These are phyloP conservation scores for Timandra comae DNA, from an alignment of 2,888 invertebrate species.

Conservation along the genomic window DNA sequence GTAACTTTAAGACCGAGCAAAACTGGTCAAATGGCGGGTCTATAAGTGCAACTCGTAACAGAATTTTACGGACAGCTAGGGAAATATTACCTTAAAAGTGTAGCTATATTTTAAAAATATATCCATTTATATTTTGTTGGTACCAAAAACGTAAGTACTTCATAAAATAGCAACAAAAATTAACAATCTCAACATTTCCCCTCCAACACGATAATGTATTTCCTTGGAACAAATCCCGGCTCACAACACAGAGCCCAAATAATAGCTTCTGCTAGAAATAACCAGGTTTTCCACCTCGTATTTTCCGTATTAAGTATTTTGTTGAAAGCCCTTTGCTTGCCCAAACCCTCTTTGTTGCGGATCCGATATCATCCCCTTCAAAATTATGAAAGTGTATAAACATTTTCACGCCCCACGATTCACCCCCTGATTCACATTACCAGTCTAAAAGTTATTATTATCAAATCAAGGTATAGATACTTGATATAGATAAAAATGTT, in stretches of 20 bases:
- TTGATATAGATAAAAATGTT: slow-evolving; percentile 55
- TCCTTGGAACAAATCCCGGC: slow-evolving; percentile 34
- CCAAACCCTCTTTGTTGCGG: slow-evolving; percentile 53
- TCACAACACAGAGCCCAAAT: slow-evolving; percentile 36
- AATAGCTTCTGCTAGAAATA: slow-evolving; percentile 45
- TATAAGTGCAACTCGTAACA: no score
- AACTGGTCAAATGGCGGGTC: no score
- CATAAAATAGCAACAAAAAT: slow-evolving; percentile 5
- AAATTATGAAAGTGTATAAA: slow-evolving; percentile 77
- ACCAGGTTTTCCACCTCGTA: slow-evolving; percentile 60
- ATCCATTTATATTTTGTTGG: no score
- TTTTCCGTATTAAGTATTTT: slow-evolving; percentile 69
- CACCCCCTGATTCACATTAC: slow-evolving; percentile 62
- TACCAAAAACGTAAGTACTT: no score
- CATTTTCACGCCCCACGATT: slow-evolving; percentile 68
- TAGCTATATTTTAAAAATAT: no score
- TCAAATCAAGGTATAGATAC: slow-evolving; percentile 74
- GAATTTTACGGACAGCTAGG: no score
- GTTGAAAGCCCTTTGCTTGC: slow-evolving; percentile 58
- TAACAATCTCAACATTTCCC: slow-evolving; percentile 10
- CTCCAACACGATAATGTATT: slow-evolving; percentile 36
- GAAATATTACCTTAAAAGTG: no score
- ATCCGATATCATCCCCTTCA: slow-evolving; percentile 68
- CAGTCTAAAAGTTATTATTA: slow-evolving; percentile 70
- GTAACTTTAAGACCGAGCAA: no score